These are phyloP conservation scores for Thryonomys swinderianus DNA, from an alignment of 2,113 vertebrate species.

Conservation along the genomic window DNA sequence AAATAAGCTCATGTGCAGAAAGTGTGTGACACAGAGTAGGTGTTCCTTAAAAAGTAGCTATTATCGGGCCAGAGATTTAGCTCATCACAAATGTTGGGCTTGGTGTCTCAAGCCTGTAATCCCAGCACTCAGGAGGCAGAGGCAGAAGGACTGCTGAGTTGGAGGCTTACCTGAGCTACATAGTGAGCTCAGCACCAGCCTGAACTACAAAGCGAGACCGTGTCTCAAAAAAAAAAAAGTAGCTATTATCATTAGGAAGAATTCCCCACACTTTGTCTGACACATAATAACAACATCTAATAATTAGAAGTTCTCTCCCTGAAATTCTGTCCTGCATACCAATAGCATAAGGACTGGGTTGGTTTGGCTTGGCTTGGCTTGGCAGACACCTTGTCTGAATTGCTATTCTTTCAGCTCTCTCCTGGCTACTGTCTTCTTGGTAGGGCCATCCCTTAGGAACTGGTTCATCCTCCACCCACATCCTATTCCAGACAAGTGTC, in stretches of 20 bases:
- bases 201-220: too few species aligned
- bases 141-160: too few species aligned
- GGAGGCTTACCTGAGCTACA: too few species aligned
- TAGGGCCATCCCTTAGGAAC: not conserved
- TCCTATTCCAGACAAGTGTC: not conserved
- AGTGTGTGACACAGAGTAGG: not conserved
- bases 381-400: conserved; percentile 13
- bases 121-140: too few species aligned
- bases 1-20: not conserved
- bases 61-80: too few species aligned
- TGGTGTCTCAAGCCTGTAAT: too few species aligned
- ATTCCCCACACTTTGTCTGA: not conserved
- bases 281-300: not conserved
- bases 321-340: not conserved
- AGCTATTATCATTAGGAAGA: not conserved
- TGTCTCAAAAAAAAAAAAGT: too few species aligned
- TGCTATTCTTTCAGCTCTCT: not conserved
- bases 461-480: not conserved
- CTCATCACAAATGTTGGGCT: too few species aligned
- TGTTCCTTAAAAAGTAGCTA: not conserved
- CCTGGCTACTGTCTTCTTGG: not conserved
- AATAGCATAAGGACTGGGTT: not conserved
- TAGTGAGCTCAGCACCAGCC: too few species aligned
- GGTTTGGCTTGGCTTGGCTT: not conserved
- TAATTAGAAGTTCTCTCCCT: not conserved